Evolutionary conservation across 2,888 invertebrate species (phyloP), one percentile per base, ranked within the genome.

Genomic region (Mallateleia sp.): DNA sequence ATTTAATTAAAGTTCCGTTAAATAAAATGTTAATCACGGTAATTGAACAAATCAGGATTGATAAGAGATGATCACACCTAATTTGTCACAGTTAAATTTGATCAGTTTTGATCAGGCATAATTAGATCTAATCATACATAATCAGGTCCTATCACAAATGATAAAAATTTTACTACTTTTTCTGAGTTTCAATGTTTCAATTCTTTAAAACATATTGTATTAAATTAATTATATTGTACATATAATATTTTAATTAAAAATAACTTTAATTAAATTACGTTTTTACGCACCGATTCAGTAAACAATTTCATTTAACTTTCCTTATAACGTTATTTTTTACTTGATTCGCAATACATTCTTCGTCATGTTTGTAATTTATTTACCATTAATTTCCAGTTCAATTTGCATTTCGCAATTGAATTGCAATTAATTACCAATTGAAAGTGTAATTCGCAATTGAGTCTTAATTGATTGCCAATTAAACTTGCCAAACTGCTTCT

Each of bases 331-430:
- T 67, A 74, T 69, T 84, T 34, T 75, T 72, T 47, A 38, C 45
- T 14, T 8, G 47, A 24, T 32, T 50, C 20, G 47, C 54, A 34
- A 28, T 50, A 38, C 78, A 75, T 77, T 84, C 78, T 58, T 69
- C 28, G 62, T 67, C 58, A 75, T 69, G 75, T 75, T 67, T 60
- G 62, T 78, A 74, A 85, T 72, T 79, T 67, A 85, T 79, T 84
- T 79, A 54, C 77, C 74, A 58, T 86, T 75, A 74, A 78, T 67
- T 72, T 75, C 52, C 67, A 71, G 72, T 72, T 56, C 47, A 52
- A 78, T 78, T 86, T 78, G 60, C 81, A 82, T 81, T 81, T 86
- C 86, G 81, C 72, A 86, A 86, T 86, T 79, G 74, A 86, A 66
- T 82, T 60, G 72, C 74, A 78, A 86, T 86, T 86, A 52, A 82